These are phyloP conservation scores for Phalanger gymnotis DNA, from an alignment of 2,797 vertebrate genomes.

Conservation along the genomic window DNA sequence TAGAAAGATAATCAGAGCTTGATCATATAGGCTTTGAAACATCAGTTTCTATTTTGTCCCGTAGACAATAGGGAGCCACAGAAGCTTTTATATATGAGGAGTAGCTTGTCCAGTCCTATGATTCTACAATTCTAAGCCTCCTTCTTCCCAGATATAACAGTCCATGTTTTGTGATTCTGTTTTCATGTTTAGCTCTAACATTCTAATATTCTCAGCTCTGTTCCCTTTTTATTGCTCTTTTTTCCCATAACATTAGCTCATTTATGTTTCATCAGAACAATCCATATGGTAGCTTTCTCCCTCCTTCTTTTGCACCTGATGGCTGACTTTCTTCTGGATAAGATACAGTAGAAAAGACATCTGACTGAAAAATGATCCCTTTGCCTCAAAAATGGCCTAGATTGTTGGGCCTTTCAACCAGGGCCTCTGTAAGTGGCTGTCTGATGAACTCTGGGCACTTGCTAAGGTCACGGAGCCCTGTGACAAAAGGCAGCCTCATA, in stretches of 20 bases:
- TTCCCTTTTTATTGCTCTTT: slow-evolving; percentile 17
- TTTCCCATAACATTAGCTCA: slow-evolving; percentile 5
- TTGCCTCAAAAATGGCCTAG: slow-evolving; percentile 11
- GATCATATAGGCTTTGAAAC: neutral
- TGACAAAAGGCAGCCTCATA: slow-evolving; percentile 23
- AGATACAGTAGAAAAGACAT: slow-evolving; percentile 55
- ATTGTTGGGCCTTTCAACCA: slow-evolving; percentile 2
- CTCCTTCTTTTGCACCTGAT: slow-evolving; percentile 35
- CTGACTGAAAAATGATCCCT: slow-evolving; percentile 54
- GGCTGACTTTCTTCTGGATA: slow-evolving; percentile 31
- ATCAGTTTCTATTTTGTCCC: neutral
- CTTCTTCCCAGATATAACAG: neutral
- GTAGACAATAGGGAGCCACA: neutral
- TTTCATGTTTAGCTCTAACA: neutral
- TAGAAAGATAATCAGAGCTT: neutral
- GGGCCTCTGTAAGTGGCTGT: slow-evolving; percentile 35
- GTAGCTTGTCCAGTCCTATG: neutral
- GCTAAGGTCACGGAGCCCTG: slow-evolving; percentile 24
- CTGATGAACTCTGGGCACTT: neutral
- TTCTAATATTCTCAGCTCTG: slow-evolving; percentile 32
- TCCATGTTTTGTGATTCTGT: neutral
- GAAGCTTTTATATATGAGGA: neutral
- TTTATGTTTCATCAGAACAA: slow-evolving; percentile 27
- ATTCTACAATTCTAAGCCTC: neutral
- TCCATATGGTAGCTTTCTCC: slow-evolving; percentile 51